Percentiles rank a stretch among this genome's conserved stretches.
Conservation (phyloP, 2,797 vertebrate genomes). For the Pelodytes ibericus region DNA sequence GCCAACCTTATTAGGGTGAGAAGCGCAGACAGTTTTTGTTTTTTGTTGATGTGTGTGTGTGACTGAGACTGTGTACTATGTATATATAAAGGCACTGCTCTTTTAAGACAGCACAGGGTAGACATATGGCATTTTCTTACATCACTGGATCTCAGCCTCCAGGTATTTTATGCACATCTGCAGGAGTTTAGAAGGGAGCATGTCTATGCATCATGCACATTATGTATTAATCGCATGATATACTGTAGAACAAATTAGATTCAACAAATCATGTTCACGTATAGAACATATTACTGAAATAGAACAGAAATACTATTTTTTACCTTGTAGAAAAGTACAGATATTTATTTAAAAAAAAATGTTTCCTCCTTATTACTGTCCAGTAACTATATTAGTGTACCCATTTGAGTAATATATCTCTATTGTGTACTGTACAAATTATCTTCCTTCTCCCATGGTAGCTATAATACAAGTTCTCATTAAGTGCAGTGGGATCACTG, state of each 20-base stretch:
- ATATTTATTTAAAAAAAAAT: conserved; percentile 4
- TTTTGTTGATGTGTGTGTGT: too few species aligned
- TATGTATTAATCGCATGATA: background rate
- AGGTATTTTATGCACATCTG: too few species aligned
- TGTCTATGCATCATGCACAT: too few species aligned
- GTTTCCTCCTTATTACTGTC: conserved; percentile 12
- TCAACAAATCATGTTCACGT: background rate
- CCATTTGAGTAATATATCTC: conserved; percentile 36
- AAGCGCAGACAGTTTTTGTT: too few species aligned
- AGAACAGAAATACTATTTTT: background rate
- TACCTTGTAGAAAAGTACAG: background rate
- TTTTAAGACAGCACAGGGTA: too few species aligned
- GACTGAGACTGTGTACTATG: too few species aligned
- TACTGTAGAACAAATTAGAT: background rate
- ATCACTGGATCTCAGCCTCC: too few species aligned
- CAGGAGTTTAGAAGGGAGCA: too few species aligned
- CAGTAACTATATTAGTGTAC: conserved; percentile 14
- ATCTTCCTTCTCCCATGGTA: conserved; percentile 32
- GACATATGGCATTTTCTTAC: too few species aligned
- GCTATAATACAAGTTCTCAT: conserved; percentile 41
- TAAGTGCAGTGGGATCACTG: conserved; percentile 39
- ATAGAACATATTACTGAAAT: background rate
- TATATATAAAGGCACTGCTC: too few species aligned
- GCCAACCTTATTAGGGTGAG: too few species aligned
- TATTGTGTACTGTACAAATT: conserved; percentile 37